Evolutionary conservation across 2,888 invertebrate genomes (phyloP).

Genomic region (Elysia crispata): DNA sequence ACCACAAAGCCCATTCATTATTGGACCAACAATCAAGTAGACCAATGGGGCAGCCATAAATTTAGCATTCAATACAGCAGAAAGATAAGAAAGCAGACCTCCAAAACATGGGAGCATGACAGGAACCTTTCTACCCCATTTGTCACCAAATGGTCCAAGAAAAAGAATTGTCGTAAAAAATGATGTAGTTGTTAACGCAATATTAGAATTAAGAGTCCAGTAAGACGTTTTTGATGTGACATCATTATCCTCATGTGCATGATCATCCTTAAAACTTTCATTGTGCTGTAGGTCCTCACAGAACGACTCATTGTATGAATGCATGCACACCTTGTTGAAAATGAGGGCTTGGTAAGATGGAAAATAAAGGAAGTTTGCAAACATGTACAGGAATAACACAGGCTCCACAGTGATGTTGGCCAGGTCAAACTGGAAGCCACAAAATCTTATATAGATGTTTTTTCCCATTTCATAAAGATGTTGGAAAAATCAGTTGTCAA

Average conservation of each 20-base stretch:
- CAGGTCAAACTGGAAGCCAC: slow-evolving; percentile 45
- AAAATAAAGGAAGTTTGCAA: slow-evolving; percentile 82
- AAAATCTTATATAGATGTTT: slow-evolving; percentile 40
- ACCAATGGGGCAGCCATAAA: slow-evolving; percentile 57
- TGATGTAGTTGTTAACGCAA: slow-evolving; percentile 73
- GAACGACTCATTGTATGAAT: slow-evolving; percentile 55
- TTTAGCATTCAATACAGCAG: slow-evolving; percentile 70
- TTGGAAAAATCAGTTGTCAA: neutral
- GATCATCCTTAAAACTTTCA: slow-evolving; percentile 52
- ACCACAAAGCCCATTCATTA: slow-evolving; percentile 77
- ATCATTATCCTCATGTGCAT: slow-evolving; percentile 57
- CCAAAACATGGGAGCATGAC: slow-evolving; percentile 78
- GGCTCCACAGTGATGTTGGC: slow-evolving; percentile 87
- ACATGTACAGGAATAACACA: slow-evolving; percentile 91
- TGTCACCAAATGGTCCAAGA: slow-evolving; percentile 77
- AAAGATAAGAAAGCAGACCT: slow-evolving; percentile 63
- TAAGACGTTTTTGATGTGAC: slow-evolving; percentile 74
- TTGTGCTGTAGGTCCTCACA: slow-evolving; percentile 62
- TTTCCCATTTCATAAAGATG: slow-evolving; percentile 29
- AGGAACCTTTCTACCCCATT: slow-evolving; percentile 77
- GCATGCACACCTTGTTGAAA: slow-evolving; percentile 76
- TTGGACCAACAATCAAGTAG: slow-evolving; percentile 75
- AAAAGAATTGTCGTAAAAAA: slow-evolving; percentile 71
- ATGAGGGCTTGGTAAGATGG: slow-evolving; percentile 77
- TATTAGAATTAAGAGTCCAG: slow-evolving; percentile 73